Percentiles rank a stretch among this genome's conserved stretches.
phyloP scores from a whole-genome alignment of 2,797 vertebrate genomes.

The Anniella stebbinsi region DNA sequence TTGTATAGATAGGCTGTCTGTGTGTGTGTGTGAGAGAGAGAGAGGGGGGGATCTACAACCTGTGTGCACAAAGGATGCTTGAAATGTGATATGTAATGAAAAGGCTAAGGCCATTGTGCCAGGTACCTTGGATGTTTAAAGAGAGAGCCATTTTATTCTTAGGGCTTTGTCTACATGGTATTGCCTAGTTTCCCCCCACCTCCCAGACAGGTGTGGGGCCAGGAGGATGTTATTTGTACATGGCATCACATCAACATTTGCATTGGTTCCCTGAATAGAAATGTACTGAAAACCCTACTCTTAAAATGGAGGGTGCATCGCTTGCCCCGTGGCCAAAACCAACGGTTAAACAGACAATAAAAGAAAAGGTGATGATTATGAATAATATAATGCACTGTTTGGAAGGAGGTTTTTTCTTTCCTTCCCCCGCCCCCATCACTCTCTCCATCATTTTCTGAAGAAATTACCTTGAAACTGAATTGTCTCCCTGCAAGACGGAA shows the following conservation, averaged over 20 bases:
- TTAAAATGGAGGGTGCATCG: background rate
- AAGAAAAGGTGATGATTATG: background rate
- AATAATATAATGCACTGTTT: conserved; percentile 8
- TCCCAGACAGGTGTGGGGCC: background rate
- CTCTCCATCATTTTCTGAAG: conserved; percentile 3
- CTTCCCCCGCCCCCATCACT: background rate
- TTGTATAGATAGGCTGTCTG: too few relatives aligned
- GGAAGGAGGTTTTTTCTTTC: background rate
- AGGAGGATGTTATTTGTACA: background rate
- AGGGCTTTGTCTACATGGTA: background rate
- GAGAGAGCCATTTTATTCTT: background rate
- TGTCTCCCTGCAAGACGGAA: conserved; percentile 22
- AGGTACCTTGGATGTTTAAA: background rate
- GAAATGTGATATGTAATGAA: background rate
- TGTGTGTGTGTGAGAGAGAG: too few relatives aligned
- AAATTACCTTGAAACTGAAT: conserved; percentile 31
- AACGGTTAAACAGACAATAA: background rate
- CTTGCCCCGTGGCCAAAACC: background rate
- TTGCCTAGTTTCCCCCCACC: background rate
- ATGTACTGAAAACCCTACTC: too few relatives aligned
- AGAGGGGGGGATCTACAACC: too few relatives aligned
- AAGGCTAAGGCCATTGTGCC: background rate
- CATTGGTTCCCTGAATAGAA: background rate
- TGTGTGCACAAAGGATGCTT: background rate
- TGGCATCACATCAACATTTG: background rate